phyloP scores from a whole-genome alignment of 2,797 vertebrate genomes.

The Sebastes elongatus region DNA sequence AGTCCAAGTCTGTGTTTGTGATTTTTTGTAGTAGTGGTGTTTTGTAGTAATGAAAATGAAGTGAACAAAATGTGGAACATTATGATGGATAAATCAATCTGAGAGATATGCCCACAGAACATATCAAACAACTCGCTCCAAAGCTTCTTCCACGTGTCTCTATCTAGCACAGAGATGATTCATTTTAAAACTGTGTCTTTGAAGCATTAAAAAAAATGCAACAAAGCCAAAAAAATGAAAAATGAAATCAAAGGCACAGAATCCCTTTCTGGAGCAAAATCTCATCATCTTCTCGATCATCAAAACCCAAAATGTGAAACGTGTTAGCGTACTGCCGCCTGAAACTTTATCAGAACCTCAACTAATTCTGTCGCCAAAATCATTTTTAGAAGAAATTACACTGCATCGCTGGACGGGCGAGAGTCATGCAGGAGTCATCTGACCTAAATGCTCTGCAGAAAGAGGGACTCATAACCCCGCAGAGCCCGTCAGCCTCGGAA shows the following conservation, averaged over 20 bases:
- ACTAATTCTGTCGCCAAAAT: conserved; percentile 58
- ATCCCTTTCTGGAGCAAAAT: conserved; percentile 64
- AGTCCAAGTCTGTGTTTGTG: conserved; percentile 32
- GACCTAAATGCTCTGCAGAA: conserved; percentile 55
- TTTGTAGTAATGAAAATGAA: conserved; percentile 13
- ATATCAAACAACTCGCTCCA: conserved; percentile 57
- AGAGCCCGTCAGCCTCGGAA: conserved; percentile 49
- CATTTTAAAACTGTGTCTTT: conserved; percentile 73
- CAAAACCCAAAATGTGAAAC: conserved; percentile 72
- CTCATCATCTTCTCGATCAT: conserved; percentile 74
- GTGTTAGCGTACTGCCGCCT: conserved; percentile 38
- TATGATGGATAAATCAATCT: conserved; percentile 48
- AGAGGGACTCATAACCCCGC: conserved; percentile 26
- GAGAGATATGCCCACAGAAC: conserved; percentile 31
- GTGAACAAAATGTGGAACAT: conserved; percentile 8
- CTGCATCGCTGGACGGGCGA: conserved; percentile 57
- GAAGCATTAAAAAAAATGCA: conserved; percentile 71
- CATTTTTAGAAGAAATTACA: conserved; percentile 52
- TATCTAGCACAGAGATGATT: conserved; percentile 49
- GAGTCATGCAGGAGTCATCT: conserved; percentile 62
- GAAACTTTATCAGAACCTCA: conserved; percentile 68
- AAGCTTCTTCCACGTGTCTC: conserved; percentile 44
- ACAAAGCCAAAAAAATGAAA: conserved; percentile 64
- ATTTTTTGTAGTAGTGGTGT: conserved; percentile 6
- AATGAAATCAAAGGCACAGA: conserved; percentile 69